Evolutionary conservation across 2,113 vertebrate species (phyloP), one percentile per base, ranked within the genome.

Genomic region (Meriones unguiculatus): DNA sequence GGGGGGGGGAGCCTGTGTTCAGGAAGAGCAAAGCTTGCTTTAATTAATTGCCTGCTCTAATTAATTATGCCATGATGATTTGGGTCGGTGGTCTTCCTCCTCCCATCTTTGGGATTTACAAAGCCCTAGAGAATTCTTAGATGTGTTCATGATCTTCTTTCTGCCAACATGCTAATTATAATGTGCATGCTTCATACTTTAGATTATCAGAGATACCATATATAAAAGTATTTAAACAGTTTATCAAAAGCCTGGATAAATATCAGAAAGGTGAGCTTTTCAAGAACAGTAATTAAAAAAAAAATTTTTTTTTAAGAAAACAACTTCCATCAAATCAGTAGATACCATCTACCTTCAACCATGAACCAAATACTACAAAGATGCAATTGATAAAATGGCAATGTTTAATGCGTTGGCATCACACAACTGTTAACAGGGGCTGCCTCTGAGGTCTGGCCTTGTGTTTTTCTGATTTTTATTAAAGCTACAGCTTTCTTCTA

Each of bases 151-250:
- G 46, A 73, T 95, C 65, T 70, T 95, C 64, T 93, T 95, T 30
- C 57, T 95, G 64, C 50, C 69, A 93, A 91, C 84, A 70, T 93
- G 24, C 64, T 95, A 89, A 97, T 90, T 90, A 75, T 52, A 88
- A 90, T 24, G 5, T 38, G 28, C 65, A 57, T 67, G 73, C 35
- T 97, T 96, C 50, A 76, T 85, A 67, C 91, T 86, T 81, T 97
- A 99, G 99, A 99, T 98, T 99, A 99, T 96, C 99, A 99, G 98
- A 99, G 97, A 97, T 97, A 0, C 99, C 99, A 52, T 99, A 99
- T 0, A 98, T 99, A 89, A 99, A 98, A 98, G 62, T 98, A 96
- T 99, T 99, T 0, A 99, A 99, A 97, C 98, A 97, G 81, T 99
- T 99, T 14, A 98, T 99, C 97, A 99, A 99, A 96, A 98, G 97